phyloP scores from a whole-genome alignment of 1,140 invertebrate genomes.

The Drosophila albomicans region DNA sequence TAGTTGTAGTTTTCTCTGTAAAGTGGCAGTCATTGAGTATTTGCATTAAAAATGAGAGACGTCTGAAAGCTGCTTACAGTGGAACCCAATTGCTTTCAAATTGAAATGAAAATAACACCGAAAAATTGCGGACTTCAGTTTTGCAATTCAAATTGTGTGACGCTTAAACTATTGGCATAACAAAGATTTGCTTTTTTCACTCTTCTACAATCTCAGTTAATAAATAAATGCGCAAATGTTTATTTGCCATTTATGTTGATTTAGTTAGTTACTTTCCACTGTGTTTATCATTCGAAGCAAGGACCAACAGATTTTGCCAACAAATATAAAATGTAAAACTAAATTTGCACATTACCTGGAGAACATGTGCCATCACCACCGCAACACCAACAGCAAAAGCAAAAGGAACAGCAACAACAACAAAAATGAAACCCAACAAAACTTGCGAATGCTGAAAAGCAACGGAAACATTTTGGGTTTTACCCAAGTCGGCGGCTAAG shows the following conservation, averaged over 20 bases:
- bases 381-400: constrained; percentile 14
- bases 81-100: constrained; percentile 40
- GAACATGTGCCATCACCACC: constrained; percentile 51
- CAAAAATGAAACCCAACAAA: constrained; percentile 49
- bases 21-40: constrained; percentile 62
- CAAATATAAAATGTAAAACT: constrained; percentile 83
- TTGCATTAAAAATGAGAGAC: constrained; percentile 79
- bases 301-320: constrained; percentile 46
- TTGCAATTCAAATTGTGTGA: neutral
- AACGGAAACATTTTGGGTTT: constrained; percentile 62
- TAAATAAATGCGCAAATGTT: neutral
- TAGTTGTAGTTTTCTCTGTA: constrained; percentile 59
- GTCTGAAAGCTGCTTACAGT: constrained; percentile 78
- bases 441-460: constrained; percentile 46
- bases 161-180: neutral
- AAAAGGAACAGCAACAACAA: constrained; percentile 14
- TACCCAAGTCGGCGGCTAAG: constrained; percentile 41
- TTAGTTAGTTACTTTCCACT: constrained; percentile 11
- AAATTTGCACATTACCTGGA: constrained; percentile 75
- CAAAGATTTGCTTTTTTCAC: neutral
- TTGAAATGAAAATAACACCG: constrained; percentile 7
- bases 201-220: neutral
- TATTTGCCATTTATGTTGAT: constrained; percentile 1
- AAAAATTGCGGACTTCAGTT: neutral
- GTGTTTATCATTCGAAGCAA: constrained; percentile 9